Conservation (phyloP, 2,113 vertebrate genomes). For the Pteropus alecto region DNA sequence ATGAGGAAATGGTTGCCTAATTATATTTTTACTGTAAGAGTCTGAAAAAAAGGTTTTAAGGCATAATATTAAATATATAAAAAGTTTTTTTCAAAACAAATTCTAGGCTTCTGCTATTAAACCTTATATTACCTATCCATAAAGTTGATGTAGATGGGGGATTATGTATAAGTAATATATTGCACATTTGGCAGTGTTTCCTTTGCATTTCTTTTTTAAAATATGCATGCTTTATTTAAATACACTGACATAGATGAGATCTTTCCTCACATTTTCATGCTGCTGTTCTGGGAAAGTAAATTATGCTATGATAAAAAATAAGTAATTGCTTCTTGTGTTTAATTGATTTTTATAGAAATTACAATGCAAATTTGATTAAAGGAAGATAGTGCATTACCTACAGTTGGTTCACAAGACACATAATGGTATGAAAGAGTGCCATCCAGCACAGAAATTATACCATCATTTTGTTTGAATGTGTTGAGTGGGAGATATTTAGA, state of each 20-base stretch:
- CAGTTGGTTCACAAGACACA: conserved; percentile 65
- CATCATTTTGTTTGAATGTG: conserved; percentile 44
- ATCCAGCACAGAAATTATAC: conserved; percentile 62
- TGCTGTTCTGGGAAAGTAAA: conserved; percentile 77
- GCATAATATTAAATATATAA: background rate
- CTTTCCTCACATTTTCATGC: conserved; percentile 62
- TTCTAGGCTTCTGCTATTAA: conserved; percentile 6
- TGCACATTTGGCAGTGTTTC: conserved; percentile 30
- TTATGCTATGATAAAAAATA: conserved; percentile 81
- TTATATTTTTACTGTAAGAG: conserved; percentile 9
- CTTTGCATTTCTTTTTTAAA: conserved; percentile 54
- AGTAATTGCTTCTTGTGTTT: conserved; percentile 80
- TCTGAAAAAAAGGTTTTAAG: conserved; percentile 16
- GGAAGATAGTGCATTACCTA: conserved; percentile 76
- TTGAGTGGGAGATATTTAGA: conserved; percentile 73
- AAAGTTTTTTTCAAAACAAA: background rate
- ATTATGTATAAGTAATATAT: conserved; percentile 43
- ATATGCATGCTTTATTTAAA: conserved; percentile 55
- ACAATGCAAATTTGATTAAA: conserved; percentile 80
- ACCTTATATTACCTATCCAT: background rate
- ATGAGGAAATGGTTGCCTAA: conserved; percentile 44
- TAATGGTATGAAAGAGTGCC: conserved; percentile 55
- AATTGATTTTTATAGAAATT: conserved; percentile 82
- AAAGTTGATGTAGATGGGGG: conserved; percentile 23
- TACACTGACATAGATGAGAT: conserved; percentile 52